Evolutionary conservation across 2,113 vertebrate genomes (phyloP).

Genomic region (Marmota monax): DNA sequence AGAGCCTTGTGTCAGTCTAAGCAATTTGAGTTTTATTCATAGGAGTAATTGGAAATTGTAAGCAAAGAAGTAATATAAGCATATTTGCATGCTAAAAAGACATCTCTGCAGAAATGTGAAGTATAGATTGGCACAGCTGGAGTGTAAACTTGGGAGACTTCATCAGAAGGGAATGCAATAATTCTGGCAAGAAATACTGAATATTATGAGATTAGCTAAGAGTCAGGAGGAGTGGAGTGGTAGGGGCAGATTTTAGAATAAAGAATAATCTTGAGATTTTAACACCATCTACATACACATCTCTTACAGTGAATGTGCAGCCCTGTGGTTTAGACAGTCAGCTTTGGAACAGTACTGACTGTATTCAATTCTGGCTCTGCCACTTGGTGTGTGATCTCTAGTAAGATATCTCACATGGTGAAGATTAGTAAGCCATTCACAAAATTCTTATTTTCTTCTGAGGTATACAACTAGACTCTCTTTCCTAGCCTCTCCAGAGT

Average conservation of each 20-base stretch:
- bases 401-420: background rate
- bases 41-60: slow-evolving; percentile 57
- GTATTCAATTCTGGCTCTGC: background rate
- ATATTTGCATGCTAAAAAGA: slow-evolving; percentile 62
- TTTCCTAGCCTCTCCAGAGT: background rate
- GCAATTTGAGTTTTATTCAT: slow-evolving; percentile 14
- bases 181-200: slow-evolving; percentile 43
- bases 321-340: background rate
- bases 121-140: background rate
- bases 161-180: slow-evolving; percentile 11
- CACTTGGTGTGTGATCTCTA: background rate
- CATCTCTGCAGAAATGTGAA: slow-evolving; percentile 53
- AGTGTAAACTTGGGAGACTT: background rate
- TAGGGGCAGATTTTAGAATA: background rate
- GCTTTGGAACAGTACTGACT: background rate
- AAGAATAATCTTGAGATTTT: background rate
- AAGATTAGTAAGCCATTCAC: background rate
- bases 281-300: background rate
- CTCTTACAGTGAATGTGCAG: background rate
- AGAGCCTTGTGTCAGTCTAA: background rate
- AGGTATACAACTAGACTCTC: background rate
- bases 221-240: background rate
- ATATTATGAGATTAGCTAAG: background rate
- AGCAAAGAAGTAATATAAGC: slow-evolving; percentile 59
- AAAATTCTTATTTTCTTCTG: background rate